Percentiles rank a stretch among this genome's conserved stretches.
Conservation (phyloP, 2,797 vertebrate species). For the Lacerta agilis region DNA sequence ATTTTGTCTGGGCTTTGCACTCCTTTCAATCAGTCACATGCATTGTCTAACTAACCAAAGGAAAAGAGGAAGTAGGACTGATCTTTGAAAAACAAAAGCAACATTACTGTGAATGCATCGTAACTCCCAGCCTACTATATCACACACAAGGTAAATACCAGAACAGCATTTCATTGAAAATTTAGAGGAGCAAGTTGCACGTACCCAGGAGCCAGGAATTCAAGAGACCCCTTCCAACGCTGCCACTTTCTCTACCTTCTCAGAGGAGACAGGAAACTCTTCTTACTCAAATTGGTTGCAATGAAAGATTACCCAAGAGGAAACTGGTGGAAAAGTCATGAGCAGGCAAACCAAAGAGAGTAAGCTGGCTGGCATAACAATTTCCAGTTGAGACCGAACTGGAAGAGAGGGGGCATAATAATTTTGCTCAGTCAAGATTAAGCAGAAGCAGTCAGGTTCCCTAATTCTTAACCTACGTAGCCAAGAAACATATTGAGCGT, state of each 20-base stretch:
- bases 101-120: background rate
- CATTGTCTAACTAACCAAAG: slow-evolving; percentile 38
- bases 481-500: background rate
- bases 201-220: slow-evolving; percentile 64
- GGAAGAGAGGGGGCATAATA: background rate
- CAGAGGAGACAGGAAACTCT: slow-evolving; percentile 59
- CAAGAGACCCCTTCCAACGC: slow-evolving; percentile 35
- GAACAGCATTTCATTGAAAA: background rate
- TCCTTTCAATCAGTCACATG: slow-evolving; percentile 12
- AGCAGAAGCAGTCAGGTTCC: background rate
- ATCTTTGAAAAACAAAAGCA: slow-evolving; percentile 3
- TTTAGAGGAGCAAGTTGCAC: slow-evolving; percentile 53
- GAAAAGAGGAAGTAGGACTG: background rate
- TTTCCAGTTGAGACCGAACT: background rate
- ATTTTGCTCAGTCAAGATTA: background rate
- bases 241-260: slow-evolving; percentile 49
- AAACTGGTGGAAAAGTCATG: slow-evolving; percentile 57
- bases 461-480: background rate
- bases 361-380: slow-evolving; percentile 42
- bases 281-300: slow-evolving; percentile 60
- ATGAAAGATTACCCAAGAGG: slow-evolving; percentile 65
- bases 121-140: background rate
- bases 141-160: slow-evolving; percentile 17
- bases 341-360: slow-evolving; percentile 49
- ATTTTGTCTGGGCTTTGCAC: background rate